Conservation (phyloP, 2,888 invertebrate species). For the Onthophagus sagittarius region DNA sequence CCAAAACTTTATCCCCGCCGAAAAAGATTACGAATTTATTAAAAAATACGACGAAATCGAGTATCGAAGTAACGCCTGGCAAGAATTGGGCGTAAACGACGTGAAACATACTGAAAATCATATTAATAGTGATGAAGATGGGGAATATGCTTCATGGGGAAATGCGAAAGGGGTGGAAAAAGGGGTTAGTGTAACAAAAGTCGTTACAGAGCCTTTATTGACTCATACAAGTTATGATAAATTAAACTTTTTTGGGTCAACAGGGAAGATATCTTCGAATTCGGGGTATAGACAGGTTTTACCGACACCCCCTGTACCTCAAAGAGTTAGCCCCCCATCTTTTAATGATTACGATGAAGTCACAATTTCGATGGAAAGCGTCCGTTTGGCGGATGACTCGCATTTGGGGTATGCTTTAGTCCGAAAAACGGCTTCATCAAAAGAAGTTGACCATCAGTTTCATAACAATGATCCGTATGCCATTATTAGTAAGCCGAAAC, state of each 20-base stretch:
- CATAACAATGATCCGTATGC: slow-evolving; percentile 79
- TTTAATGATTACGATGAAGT: slow-evolving; percentile 79
- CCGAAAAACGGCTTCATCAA: slow-evolving; percentile 53
- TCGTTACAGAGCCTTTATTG: slow-evolving; percentile 49
- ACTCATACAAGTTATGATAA: slow-evolving; percentile 67
- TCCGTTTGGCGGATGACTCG: slow-evolving; percentile 74
- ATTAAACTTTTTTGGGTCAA: slow-evolving; percentile 75
- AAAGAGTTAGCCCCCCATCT: slow-evolving; percentile 32
- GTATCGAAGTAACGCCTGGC: slow-evolving; percentile 76
- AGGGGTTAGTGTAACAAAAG: slow-evolving; percentile 52
- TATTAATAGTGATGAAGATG: slow-evolving; percentile 43
- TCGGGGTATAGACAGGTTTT: slow-evolving; percentile 70
- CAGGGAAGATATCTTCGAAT: slow-evolving; percentile 63
- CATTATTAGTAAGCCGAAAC: slow-evolving; percentile 79
- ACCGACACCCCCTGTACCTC: slow-evolving; percentile 43
- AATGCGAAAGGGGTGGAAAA: slow-evolving; percentile 42
- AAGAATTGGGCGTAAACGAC: slow-evolving; percentile 71
- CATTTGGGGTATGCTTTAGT: slow-evolving; percentile 77
- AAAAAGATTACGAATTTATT: slow-evolving; percentile 51
- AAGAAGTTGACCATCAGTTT: slow-evolving; percentile 63
- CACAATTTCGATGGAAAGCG: slow-evolving; percentile 59
- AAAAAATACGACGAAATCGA: slow-evolving; percentile 74
- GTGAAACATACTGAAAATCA: slow-evolving; percentile 66
- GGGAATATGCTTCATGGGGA: slow-evolving; percentile 49
- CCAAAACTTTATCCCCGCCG: slow-evolving; percentile 24